Percentiles rank a stretch among this genome's conserved stretches.
Conservation (phyloP, 2,113 vertebrate genomes). For the Dolichallabes microphthalmus region DNA sequence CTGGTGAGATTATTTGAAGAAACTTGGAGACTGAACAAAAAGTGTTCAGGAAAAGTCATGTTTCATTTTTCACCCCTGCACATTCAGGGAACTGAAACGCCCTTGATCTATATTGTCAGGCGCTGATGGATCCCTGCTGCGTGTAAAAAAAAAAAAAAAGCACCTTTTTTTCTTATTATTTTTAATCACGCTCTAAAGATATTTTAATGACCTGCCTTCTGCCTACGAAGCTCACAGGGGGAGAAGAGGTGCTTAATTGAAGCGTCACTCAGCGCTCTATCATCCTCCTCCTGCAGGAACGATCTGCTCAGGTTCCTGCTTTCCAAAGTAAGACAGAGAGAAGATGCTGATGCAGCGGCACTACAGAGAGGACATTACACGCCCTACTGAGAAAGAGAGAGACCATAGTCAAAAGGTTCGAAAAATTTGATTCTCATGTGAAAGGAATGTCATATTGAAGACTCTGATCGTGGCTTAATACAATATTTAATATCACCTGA, state of each 20-base stretch:
- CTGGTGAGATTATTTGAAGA: constrained; percentile 34
- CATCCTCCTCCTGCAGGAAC: not conserved
- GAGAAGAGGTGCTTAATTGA: constrained; percentile 58
- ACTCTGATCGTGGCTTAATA: not conserved
- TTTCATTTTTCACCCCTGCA: constrained; percentile 42
- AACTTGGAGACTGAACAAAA: not conserved
- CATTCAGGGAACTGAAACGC: constrained; percentile 44
- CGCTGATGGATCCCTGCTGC: too few species aligned
- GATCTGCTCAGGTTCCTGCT: not conserved
- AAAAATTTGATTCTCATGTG: not conserved
- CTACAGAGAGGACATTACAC: not conserved
- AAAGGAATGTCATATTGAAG: not conserved
- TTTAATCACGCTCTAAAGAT: constrained; percentile 49
- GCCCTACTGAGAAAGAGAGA: too few species aligned
- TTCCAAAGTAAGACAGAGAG: not conserved
- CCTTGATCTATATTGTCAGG: constrained; percentile 36
- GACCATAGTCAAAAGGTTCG: too few species aligned
- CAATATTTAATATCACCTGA: not conserved
- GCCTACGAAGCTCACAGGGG: constrained; percentile 41
- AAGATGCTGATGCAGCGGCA: not conserved
- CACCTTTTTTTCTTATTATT: too few species aligned
- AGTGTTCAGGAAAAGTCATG: not conserved
- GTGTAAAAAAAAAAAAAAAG: too few species aligned
- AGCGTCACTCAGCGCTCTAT: constrained; percentile 61
- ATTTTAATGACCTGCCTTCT: constrained; percentile 62